A percentile compares a stretch with the other conserved stretches of the same genome.
Conservation (phyloP, 2,888 invertebrate genomes). For the Nomada goodeniana region DNA sequence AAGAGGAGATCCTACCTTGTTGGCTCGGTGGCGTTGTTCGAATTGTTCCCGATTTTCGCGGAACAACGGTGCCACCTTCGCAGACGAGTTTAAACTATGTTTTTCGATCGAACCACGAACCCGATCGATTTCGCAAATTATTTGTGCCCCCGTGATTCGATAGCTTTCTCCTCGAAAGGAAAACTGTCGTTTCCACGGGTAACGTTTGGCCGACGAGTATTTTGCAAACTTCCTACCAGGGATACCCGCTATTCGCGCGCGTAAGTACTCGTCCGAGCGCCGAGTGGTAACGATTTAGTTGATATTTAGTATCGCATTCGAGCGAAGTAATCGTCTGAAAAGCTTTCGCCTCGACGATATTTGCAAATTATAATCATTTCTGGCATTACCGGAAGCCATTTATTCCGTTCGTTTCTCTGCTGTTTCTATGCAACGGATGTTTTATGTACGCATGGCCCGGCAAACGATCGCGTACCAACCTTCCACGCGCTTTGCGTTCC, state of each 20-base stretch:
- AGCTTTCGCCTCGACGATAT: conserved; percentile 27
- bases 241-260: background rate
- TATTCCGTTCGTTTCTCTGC: conserved; percentile 8
- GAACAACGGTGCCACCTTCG: conserved; percentile 48
- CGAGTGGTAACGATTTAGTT: background rate
- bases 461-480: conserved; percentile 6
- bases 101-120: background rate
- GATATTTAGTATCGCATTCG: conserved; percentile 16
- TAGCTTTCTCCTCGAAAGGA: background rate
- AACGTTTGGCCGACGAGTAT: too few species aligned
- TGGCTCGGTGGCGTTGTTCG: conserved; percentile 42
- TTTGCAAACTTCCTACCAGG: too few species aligned
- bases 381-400: conserved; percentile 8
- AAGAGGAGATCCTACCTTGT: conserved; percentile 43
- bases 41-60: conserved; percentile 31
- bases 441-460: conserved; percentile 3
- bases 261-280: conserved; percentile 1
- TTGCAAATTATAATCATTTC: background rate
- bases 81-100: conserved; percentile 32
- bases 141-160: background rate
- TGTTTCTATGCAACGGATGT: conserved; percentile 15
- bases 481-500: conserved; percentile 17
- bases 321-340: conserved; percentile 17
- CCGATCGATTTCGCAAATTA: conserved; percentile 14
- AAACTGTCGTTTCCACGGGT: too few species aligned